Evolutionary conservation across 2,797 vertebrate genomes (phyloP), one percentile per base, ranked within the genome.

Genomic region (Molossus molossus): DNA sequence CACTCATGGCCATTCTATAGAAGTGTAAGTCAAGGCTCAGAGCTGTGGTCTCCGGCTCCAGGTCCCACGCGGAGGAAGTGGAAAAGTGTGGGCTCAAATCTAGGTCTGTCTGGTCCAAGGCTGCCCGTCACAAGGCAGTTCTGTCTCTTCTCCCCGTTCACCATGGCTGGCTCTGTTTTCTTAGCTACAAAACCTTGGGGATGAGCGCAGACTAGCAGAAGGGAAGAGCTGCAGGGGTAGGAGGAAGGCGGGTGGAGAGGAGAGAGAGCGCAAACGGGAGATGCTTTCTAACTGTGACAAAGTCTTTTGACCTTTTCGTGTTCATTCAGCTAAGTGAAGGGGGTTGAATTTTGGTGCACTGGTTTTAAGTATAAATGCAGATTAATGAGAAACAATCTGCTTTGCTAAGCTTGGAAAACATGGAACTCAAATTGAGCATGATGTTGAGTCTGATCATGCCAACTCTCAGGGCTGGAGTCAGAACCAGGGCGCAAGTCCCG

Each of bases 321-420:
- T 75, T 97, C 92, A 84, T 60, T 93, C 82, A 69, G 57, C 87
- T 73, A 90, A 96, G 79, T 85, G 45, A 75, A 93, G 91, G 76
- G 70, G 76, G 82, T 55, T 92, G 94, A 60, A 84, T 92, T 92
- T 92, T 8, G 14, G n/a, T 50, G n/a, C 37, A 29, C 65, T 50
- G 53, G 81, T 82, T 96, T 84, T 94, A 95, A 87, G 79, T 77
- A 82, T 69, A 94, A 96, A 87, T 96, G 88, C 79, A 94, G 94
- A 97, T 95, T 77, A 95, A 97, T 96, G 86, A 94, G 90, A 88
- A 62, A 94, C 93, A 94, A 93, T 87, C 88, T 91, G 82, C 88
- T 96, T 90, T 69, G 87, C 94, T 97, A 87, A 92, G 86, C 79
- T 94, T 84, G 50, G 94, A 89, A 93, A 97, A 81, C 75, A 40